Conservation (phyloP, 2,113 vertebrate genomes). For the Ptilonorhynchus violaceus region DNA sequence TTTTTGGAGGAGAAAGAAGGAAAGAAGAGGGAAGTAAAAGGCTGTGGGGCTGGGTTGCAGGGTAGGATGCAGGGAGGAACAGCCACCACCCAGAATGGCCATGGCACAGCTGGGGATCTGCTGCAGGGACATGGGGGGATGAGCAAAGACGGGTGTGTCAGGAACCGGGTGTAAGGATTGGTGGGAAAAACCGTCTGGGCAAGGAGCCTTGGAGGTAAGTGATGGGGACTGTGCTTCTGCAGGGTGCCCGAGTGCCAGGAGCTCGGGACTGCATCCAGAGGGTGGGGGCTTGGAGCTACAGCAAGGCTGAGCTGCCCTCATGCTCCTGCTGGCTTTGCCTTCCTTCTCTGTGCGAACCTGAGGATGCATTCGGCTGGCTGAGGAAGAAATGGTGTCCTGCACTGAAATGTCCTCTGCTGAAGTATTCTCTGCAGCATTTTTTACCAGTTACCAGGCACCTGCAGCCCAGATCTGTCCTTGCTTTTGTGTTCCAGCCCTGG, state of each 20-base stretch:
- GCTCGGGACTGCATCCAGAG: not conserved
- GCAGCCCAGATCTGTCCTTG: not conserved
- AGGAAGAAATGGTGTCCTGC: not conserved
- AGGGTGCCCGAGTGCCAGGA: not conserved
- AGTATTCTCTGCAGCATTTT: not conserved
- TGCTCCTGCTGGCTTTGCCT: not conserved
- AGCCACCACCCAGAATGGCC: not conserved
- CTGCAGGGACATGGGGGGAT: not conserved
- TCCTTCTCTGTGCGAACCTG: not conserved
- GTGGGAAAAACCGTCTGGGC: not conserved
- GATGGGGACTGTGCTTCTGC: not conserved
- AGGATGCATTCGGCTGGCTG: not conserved
- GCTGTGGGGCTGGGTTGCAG: not conserved
- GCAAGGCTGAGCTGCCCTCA: not conserved
- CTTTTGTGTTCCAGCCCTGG: not conserved
- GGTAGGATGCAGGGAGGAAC: not conserved
- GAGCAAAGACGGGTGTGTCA: not conserved
- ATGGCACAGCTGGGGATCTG: not conserved
- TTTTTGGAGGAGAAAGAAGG: not conserved
- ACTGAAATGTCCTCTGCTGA: not conserved
- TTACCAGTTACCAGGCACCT: not conserved
- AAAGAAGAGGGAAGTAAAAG: not conserved
- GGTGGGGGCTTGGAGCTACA: not conserved
- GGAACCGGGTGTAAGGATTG: not conserved
- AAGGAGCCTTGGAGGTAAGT: not conserved